A percentile compares a stretch with the other conserved stretches of the same genome.
Conservation (phyloP, 2,113 vertebrate species). For the Hippocampus guttulatus region DNA sequence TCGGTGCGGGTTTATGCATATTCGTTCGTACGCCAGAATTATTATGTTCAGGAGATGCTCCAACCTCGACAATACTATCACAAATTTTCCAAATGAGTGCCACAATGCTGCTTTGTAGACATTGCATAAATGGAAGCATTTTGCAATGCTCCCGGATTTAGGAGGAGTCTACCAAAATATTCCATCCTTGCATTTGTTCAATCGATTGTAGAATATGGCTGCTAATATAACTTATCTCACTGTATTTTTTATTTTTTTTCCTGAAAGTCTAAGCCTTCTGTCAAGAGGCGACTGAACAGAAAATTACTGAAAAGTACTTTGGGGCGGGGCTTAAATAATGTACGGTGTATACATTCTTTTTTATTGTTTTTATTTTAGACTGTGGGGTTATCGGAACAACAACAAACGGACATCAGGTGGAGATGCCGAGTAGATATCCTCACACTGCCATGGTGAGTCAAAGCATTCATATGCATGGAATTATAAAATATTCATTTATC, state of each 20-base stretch:
- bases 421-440: conserved; percentile 26
- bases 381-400: conserved; percentile 37
- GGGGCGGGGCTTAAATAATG: too few relatives aligned
- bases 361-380: conserved; percentile 34
- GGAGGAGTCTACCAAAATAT: too few relatives aligned
- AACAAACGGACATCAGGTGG: conserved; percentile 41
- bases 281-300: neutral
- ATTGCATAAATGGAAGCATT: too few relatives aligned
- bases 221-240: too few relatives aligned
- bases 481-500: neutral
- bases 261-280: neutral
- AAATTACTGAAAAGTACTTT: neutral
- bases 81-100: neutral
- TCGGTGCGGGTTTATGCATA: neutral
- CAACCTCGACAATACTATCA: neutral
- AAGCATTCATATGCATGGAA: neutral
- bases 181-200: too few relatives aligned
- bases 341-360: conserved; percentile 8
- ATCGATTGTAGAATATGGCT: too few relatives aligned
- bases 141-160: too few relatives aligned
- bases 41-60: neutral
- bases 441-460: conserved; percentile 59
- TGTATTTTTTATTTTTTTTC: too few relatives aligned
- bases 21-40: neutral
- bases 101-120: too few relatives aligned